Evolutionary conservation across 2,113 vertebrate species (phyloP), one percentile per base, ranked within the genome.

Genomic region (Oreochromis tanganicae): DNA sequence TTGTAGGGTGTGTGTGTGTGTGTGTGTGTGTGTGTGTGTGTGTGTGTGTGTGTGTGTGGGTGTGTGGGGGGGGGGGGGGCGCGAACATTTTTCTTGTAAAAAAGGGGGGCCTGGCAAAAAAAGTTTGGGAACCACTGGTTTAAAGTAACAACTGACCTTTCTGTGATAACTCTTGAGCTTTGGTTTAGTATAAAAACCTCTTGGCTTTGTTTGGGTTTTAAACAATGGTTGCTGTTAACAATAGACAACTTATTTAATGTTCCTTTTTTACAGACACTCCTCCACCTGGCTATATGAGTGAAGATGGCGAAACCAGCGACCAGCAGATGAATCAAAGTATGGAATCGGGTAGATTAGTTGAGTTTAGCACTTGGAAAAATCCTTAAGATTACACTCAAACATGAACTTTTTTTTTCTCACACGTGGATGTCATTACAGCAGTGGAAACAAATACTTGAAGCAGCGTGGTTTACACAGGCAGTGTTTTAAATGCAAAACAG

Each of bases 321-420:
- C 99, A 98, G 84, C 98, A 98, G 95, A 95, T 99, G 97, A 99
- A 98, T 97, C 99, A 99, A 97, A 99, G 98, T 97, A 99, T 99
- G 98, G 98, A 99, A 95, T 98, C 98, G 97, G 98, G 98, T 99
- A 97, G 82, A 85, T n/a, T 50, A 29, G 61, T 32, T 34, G 54
- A 29, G n/a, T 68, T 52, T 78, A 78, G 6, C 48, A 32, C 46
- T 78, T 50, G n/a, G 21, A 46, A 46, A 34, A 34, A 52, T 34
- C 29, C 17, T 52, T 52, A 32, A 13, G 29, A 78, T 34, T 78
- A 13, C 34, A 52, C 29, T 78, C 46, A 1, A 19, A 52, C 3
- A 17, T 52, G 32, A 68, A 52, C 46, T 78, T 14, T 55, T 43
- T 50, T 32, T 19, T 0, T 16, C 16, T 32, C 71, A 32, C 24